phyloP scores from a whole-genome alignment of 2,797 vertebrate species.

The Amblyraja radiata region DNA sequence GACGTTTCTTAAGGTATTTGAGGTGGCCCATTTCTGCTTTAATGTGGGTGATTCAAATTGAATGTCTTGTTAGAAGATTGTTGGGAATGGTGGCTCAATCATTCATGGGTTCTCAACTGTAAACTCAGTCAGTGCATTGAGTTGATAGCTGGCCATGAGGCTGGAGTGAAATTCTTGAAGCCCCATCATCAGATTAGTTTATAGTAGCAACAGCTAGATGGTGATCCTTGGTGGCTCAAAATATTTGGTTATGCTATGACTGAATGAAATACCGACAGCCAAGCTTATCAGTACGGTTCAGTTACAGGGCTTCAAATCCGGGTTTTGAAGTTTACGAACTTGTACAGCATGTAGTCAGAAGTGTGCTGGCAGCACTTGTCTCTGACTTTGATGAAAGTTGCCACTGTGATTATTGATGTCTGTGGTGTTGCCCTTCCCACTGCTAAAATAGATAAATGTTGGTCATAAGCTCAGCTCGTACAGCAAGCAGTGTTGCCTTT shows the following conservation, averaged over 20 bases:
- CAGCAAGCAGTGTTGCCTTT: too few relatives aligned
- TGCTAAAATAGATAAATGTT: too few relatives aligned
- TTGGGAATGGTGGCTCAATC: background rate
- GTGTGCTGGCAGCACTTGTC: too few relatives aligned
- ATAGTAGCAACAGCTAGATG: background rate
- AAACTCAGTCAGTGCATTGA: background rate
- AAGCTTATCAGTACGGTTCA: background rate
- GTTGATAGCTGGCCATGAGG: background rate
- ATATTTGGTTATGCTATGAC: background rate
- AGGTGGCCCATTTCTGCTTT: background rate
- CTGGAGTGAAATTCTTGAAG: background rate
- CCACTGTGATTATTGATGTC: too few relatives aligned
- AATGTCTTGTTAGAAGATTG: background rate
- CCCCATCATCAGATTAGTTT: background rate
- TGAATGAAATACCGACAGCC: background rate
- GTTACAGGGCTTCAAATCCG: background rate
- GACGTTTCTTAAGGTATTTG: background rate
- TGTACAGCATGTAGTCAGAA: too few relatives aligned
- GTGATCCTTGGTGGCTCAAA: background rate
- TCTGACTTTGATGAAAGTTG: too few relatives aligned
- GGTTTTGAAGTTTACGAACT: background rate
- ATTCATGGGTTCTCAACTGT: background rate
- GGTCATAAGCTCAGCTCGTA: too few relatives aligned
- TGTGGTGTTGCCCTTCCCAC: too few relatives aligned
- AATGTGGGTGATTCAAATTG: background rate